phyloP scores from a whole-genome alignment of 2,113 vertebrate genomes.

The Rhea americana region DNA sequence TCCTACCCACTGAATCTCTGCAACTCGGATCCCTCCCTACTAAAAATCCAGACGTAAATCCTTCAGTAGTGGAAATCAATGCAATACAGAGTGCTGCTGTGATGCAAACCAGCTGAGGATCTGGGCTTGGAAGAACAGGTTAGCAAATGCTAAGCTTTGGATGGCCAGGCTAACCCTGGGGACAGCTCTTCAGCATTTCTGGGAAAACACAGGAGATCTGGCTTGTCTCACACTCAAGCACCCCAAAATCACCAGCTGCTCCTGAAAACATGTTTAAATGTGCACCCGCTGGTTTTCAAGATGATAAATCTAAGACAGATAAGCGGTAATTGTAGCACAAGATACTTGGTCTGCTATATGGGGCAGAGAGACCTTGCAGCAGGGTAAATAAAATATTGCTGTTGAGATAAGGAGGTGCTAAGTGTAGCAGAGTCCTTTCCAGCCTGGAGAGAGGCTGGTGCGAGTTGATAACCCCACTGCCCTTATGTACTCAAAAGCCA shows the following conservation, averaged over 20 bases:
- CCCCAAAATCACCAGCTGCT: neutral
- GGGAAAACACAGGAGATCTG: neutral
- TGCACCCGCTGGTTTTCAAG: neutral
- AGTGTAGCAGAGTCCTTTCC: slow-evolving; percentile 17
- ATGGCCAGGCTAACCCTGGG: neutral
- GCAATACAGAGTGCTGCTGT: neutral
- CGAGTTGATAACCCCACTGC: slow-evolving; percentile 24
- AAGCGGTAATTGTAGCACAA: neutral
- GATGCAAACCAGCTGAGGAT: neutral
- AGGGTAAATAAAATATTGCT: slow-evolving; percentile 33
- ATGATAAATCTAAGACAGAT: neutral
- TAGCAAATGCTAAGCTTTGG: neutral
- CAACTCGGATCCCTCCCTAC: neutral
- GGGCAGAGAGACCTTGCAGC: neutral
- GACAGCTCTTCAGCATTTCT: neutral
- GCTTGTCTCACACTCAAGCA: neutral
- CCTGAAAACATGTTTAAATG: neutral
- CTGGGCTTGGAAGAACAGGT: neutral
- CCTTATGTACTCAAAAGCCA: neutral
- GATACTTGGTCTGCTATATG: rapidly evolving
- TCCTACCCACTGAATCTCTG: neutral
- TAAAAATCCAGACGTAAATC: neutral
- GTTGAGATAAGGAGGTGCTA: slow-evolving; percentile 54
- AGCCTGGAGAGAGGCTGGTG: slow-evolving; percentile 7
- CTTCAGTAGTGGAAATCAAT: neutral